phyloP scores from a whole-genome alignment of 2,113 vertebrate species.

The Rhipidura dahli region DNA sequence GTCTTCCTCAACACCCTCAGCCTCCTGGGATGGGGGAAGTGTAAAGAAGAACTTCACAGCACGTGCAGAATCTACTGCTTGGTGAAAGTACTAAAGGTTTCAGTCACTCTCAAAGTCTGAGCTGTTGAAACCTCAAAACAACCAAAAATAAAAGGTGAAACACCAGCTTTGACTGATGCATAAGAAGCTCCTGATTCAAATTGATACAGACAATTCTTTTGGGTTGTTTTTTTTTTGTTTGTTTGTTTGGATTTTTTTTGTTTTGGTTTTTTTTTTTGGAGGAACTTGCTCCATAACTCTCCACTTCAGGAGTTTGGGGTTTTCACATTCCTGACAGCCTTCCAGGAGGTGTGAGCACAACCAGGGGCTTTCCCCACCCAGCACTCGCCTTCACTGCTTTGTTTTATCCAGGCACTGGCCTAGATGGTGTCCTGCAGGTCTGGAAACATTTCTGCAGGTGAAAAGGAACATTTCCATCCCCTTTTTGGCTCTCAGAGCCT shows the following conservation, averaged over 20 bases:
- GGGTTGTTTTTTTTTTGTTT: no score
- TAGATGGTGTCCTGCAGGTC: not conserved
- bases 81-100: not conserved
- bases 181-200: not conserved
- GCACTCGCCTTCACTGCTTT: rapidly evolving
- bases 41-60: not conserved
- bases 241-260: no score
- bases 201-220: rapidly evolving
- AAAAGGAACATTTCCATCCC: not conserved
- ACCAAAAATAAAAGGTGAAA: not conserved
- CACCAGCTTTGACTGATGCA: not conserved
- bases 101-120: not conserved
- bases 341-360: not conserved
- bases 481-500: not conserved
- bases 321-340: not conserved
- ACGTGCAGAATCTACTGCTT: rapidly evolving
- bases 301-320: not conserved
- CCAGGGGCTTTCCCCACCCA: not conserved
- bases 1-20: not conserved
- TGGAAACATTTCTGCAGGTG: not conserved
- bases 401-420: not conserved
- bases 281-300: not conserved
- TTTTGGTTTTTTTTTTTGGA: not conserved
- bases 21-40: not conserved
- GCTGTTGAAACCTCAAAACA: not conserved